Conservation (phyloP, 2,888 invertebrate species). For the Amblyjoppa fuscipennis region DNA sequence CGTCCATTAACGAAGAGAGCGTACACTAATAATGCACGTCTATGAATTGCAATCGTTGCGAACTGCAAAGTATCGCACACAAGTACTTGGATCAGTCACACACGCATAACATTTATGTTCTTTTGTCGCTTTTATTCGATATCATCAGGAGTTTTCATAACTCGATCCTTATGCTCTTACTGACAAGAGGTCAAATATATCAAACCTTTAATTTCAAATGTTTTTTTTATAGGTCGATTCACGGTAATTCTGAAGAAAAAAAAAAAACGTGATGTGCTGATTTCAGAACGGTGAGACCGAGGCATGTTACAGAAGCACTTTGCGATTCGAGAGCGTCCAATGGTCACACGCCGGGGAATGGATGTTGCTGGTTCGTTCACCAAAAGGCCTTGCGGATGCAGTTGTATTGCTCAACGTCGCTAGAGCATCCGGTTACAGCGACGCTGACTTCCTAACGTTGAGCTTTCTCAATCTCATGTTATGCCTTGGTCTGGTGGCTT, state of each 20-base stretch:
- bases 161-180: too few relatives aligned
- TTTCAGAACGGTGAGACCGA: conserved; percentile 87
- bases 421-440: conserved; percentile 79
- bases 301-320: conserved; percentile 87
- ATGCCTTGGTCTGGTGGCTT: conserved; percentile 74
- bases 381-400: conserved; percentile 88
- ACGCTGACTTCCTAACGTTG: conserved; percentile 75
- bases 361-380: conserved; percentile 88
- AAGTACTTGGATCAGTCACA: too few relatives aligned
- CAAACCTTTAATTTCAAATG: too few relatives aligned
- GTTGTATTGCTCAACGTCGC: conserved; percentile 89
- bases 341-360: conserved; percentile 88
- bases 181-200: too few relatives aligned
- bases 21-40: too few relatives aligned
- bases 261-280: neutral
- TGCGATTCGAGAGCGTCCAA: conserved; percentile 87
- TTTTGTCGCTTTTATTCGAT: too few relatives aligned
- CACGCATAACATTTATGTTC: too few relatives aligned
- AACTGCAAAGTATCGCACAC: too few relatives aligned
- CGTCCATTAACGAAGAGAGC: too few relatives aligned
- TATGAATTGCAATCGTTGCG: too few relatives aligned
- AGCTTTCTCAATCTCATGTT: conserved; percentile 75
- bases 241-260: neutral
- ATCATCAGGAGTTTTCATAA: too few relatives aligned
- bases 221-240: too few relatives aligned